phyloP scores from a whole-genome alignment of 2,797 vertebrate genomes.

The Bothrops alternatus region DNA sequence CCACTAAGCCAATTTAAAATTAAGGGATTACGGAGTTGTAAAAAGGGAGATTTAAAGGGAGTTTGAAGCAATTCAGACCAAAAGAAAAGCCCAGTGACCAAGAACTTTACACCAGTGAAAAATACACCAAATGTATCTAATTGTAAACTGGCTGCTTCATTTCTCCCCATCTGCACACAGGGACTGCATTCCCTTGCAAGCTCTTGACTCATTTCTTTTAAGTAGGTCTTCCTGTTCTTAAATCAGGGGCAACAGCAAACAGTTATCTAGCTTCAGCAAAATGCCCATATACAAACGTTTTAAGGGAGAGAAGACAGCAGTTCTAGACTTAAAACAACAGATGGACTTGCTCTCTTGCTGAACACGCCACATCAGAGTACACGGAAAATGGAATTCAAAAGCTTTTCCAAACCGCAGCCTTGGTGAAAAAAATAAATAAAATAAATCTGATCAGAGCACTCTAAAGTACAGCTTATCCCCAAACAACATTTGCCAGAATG shows the following conservation, averaged over 20 bases:
- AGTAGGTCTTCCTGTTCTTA: background rate
- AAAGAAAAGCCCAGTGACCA: background rate
- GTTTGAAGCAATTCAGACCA: background rate
- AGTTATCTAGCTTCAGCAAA: constrained; percentile 29
- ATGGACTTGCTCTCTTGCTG: constrained; percentile 52
- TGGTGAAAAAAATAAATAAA: constrained; percentile 34
- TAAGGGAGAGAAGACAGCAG: constrained; percentile 26
- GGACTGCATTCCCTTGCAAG: background rate
- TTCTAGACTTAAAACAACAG: constrained; percentile 39
- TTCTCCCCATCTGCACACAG: background rate
- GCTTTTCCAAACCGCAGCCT: constrained; percentile 62
- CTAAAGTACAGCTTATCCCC: constrained; percentile 51
- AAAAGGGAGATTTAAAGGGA: background rate
- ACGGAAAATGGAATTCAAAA: constrained; percentile 61
- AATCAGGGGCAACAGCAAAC: background rate
- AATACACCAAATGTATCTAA: background rate
- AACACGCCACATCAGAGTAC: constrained; percentile 48
- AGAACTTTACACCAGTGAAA: constrained; percentile 4
- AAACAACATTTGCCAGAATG: constrained; percentile 37
- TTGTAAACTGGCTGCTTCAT: background rate
- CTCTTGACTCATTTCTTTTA: background rate
- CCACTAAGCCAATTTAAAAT: background rate
- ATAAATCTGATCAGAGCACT: constrained; percentile 47
- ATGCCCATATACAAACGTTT: constrained; percentile 36
- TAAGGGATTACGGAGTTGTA: background rate